Conservation (phyloP, 2,113 vertebrate species). For the Thamnaconus septentrionalis region DNA sequence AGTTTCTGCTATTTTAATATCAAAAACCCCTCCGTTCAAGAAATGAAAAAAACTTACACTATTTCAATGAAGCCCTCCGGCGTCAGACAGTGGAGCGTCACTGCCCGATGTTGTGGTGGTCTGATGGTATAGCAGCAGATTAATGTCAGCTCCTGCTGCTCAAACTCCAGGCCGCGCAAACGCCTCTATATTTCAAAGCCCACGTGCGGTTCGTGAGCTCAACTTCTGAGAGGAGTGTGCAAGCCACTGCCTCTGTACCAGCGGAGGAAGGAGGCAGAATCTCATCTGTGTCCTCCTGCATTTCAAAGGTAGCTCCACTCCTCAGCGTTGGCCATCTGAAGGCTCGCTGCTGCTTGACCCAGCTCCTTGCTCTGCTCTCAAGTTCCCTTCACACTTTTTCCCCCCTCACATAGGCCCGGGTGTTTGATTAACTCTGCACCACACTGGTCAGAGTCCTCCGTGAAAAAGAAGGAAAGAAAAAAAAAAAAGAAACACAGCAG, state of each 20-base stretch:
- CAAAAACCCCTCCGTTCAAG: constrained; percentile 19
- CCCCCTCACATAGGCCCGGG: constrained; percentile 17
- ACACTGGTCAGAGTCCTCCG: constrained; percentile 3
- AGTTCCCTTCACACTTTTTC: constrained; percentile 35
- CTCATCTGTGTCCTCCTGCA: constrained; percentile 73
- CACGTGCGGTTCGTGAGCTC: constrained; percentile 52
- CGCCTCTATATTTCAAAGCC: constrained; percentile 46
- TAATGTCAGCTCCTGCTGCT: no score
- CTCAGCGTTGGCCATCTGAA: constrained; percentile 68
- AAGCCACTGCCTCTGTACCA: constrained; percentile 47
- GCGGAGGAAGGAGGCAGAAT: constrained; percentile 57
- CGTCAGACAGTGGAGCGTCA: constrained; percentile 1
- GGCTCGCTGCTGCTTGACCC: constrained; percentile 57
- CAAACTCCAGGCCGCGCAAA: no score
- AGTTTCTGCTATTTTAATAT: constrained; percentile 15
- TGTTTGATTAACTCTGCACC: constrained; percentile 64
- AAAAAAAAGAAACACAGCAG: constrained; percentile 40
- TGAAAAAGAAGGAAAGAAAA: no score
- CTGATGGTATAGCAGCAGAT: constrained; percentile 54
- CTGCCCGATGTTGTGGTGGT: constrained; percentile 24
- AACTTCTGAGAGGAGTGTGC: constrained; percentile 71
- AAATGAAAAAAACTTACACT: background rate
- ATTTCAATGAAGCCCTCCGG: background rate
- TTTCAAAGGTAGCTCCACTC: constrained; percentile 77
- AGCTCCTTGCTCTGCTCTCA: no score